Base-by-base conservation (phyloP, 2,113 vertebrate genomes). In the Lophura nycthemera region DNA sequence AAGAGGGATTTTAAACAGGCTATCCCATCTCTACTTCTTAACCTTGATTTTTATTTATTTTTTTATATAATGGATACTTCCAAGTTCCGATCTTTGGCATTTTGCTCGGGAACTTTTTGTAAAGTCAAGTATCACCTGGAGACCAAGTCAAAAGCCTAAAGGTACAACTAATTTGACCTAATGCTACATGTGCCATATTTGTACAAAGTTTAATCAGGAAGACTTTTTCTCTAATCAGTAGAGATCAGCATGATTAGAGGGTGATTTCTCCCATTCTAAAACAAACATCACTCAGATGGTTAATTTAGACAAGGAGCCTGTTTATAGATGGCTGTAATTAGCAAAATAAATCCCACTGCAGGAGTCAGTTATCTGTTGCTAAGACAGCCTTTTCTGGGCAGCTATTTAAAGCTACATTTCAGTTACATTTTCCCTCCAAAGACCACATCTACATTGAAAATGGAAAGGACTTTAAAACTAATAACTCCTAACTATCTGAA, bases 321-420 rank as follows among this genome's bases (percentile, higher is more conserved):
- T 78, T 88, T 93, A 93, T 72, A 93, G 65, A 86, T 38, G 25
- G 29, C 47, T 83, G n/a, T 60, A 77, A 93, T 95, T n/a, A 90
- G 56, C 36, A 86, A 91, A 81, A 71, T 22, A 93, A 87, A 84
- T 30, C 22, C 34, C 32, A 47, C 13, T 78, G 21, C 71, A 78
- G 59, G 38, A 88, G 29, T 71, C 56, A 56, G 32, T 43, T 43
- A 48, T 90, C 76, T 81, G 45, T 63, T 83, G 50, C 72, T 86
- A 88, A 38, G 40, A 60, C 3, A 54, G 34, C 30, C 13, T 76
- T 91, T 80, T 77, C 36, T 61, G 22, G 32, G 52, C 30, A 86
- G 65, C 64, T 86, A 36, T 86, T 91, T 93, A 47, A 88, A 92
- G 47, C 42, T 75, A 40, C 20, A n/a, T 67, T 34, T 78, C 57